Conservation (phyloP, 2,113 vertebrate genomes). For the Oncorhynchus keta region DNA sequence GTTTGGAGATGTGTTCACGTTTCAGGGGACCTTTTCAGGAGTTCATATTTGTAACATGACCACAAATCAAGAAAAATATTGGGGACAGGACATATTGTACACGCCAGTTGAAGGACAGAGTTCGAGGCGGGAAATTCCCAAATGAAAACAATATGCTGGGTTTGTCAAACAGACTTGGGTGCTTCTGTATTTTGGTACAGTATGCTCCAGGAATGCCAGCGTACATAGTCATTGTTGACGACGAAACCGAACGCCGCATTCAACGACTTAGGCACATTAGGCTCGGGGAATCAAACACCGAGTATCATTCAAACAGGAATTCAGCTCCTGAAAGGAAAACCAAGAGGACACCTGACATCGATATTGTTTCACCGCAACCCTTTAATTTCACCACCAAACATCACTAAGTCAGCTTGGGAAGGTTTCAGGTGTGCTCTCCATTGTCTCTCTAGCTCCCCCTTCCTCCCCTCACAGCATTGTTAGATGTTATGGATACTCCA, state of each 20-base stretch:
- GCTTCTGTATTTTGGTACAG: slow-evolving; percentile 49
- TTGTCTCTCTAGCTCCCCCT: slow-evolving; percentile 2
- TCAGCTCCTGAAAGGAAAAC: slow-evolving; percentile 46
- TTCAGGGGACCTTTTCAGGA: slow-evolving; percentile 50
- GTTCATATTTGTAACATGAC: slow-evolving; percentile 51
- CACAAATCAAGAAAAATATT: neutral
- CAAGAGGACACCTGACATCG: slow-evolving; percentile 32
- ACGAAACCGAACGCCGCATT: slow-evolving; percentile 54
- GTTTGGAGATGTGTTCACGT: slow-evolving; percentile 55
- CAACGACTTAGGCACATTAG: slow-evolving; percentile 46
- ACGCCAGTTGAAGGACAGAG: neutral
- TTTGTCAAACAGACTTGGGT: slow-evolving; percentile 45
- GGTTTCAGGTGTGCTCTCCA: slow-evolving; percentile 39
- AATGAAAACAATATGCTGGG: slow-evolving; percentile 53
- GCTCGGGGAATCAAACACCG: slow-evolving; percentile 46
- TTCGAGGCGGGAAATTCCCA: slow-evolving; percentile 64
- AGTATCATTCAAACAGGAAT: slow-evolving; percentile 44
- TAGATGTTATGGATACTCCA: slow-evolving; percentile 30
- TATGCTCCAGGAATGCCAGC: slow-evolving; percentile 66
- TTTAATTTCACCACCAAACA: slow-evolving; percentile 44
- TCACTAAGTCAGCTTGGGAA: slow-evolving; percentile 24
- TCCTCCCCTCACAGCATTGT: slow-evolving; percentile 37
- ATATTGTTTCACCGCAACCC: slow-evolving; percentile 37
- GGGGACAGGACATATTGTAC: neutral
- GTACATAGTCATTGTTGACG: slow-evolving; percentile 53